A percentile compares a stretch with the other conserved stretches of the same genome.
These are phyloP conservation scores for Linepithema humile DNA, from an alignment of 1,140 invertebrate genomes.

Conservation along the genomic window DNA sequence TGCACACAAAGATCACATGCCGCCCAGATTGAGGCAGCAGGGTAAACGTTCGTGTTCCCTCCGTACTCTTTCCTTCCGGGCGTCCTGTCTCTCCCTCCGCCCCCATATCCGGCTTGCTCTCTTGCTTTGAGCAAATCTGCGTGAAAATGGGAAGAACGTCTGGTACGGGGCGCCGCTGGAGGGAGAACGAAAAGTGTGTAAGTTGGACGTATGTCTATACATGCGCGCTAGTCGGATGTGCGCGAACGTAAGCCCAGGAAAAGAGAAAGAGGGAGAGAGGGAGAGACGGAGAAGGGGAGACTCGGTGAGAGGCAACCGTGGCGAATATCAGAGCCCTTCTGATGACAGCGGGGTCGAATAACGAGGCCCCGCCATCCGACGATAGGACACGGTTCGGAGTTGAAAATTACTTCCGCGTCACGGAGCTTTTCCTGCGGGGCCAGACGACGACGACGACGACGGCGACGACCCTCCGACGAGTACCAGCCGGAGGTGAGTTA, in stretches of 20 bases:
- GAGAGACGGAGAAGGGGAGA: neutral
- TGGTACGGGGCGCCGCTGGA: neutral
- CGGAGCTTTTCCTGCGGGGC: constrained; percentile 36
- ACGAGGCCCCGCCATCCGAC: constrained; percentile 29
- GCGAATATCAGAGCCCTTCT: constrained; percentile 43
- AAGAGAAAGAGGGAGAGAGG: neutral
- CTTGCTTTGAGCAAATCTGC: constrained; percentile 75
- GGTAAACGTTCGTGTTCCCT: constrained; percentile 77
- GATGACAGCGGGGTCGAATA: constrained; percentile 59
- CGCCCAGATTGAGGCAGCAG: constrained; percentile 78
- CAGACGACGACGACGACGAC: constrained; percentile 34
- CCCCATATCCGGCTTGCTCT: constrained; percentile 54
- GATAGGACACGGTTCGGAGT: constrained; percentile 44
- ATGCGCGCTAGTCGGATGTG: neutral
- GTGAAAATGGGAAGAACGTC: constrained; percentile 74
- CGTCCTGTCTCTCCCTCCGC: constrained; percentile 21
- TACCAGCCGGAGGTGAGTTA: constrained; percentile 52
- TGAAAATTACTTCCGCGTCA: constrained; percentile 56
- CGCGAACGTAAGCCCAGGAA: too few species aligned
- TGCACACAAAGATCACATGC: constrained; percentile 75
- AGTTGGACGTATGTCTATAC: constrained; percentile 13
- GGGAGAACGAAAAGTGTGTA: neutral
- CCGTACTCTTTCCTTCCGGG: constrained; percentile 33
- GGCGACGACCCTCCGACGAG: constrained; percentile 46
- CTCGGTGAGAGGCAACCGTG: neutral